A percentile compares a stretch with the other conserved stretches of the same genome.
phyloP scores from a whole-genome alignment of 2,113 vertebrate species.

The Pimephales promelas region DNA sequence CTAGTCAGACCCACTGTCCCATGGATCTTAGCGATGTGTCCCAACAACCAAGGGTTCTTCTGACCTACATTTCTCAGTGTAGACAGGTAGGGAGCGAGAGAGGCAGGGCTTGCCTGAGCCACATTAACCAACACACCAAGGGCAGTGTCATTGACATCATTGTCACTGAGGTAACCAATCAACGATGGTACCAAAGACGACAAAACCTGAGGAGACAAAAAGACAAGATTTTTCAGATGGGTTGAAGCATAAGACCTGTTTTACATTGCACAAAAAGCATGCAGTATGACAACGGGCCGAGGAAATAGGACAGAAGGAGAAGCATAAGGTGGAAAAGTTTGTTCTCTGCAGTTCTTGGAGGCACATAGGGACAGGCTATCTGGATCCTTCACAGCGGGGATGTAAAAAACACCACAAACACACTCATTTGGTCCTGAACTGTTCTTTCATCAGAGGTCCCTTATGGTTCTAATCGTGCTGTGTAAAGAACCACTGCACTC shows the following conservation, averaged over 20 bases:
- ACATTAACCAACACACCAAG: conserved; percentile 82
- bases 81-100: conserved; percentile 80
- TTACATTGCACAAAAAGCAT: not conserved
- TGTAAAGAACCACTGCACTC: not conserved
- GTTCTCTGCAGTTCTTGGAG: not conserved
- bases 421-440: conserved; percentile 20
- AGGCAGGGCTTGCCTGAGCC: conserved; percentile 80
- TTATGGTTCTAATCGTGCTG: conserved; percentile 41
- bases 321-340: not conserved
- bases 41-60: conserved; percentile 78
- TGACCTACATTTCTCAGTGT: conserved; percentile 79
- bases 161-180: conserved; percentile 76
- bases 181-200: conserved; percentile 82
- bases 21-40: conserved; percentile 87
- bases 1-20: conserved; percentile 84
- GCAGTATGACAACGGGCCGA: not conserved
- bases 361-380: not conserved
- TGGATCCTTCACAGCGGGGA: not conserved
- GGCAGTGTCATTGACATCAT: conserved; percentile 77
- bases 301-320: not conserved
- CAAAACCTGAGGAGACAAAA: conserved; percentile 75
- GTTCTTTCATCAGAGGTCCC: conserved; percentile 41
- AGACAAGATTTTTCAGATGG: conserved; percentile 27
- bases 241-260: not conserved
- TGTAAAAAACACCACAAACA: not conserved